Percentiles rank a stretch among this genome's conserved stretches.
Conservation (phyloP, 2,797 vertebrate genomes). For the Sorex maritimensis region DNA sequence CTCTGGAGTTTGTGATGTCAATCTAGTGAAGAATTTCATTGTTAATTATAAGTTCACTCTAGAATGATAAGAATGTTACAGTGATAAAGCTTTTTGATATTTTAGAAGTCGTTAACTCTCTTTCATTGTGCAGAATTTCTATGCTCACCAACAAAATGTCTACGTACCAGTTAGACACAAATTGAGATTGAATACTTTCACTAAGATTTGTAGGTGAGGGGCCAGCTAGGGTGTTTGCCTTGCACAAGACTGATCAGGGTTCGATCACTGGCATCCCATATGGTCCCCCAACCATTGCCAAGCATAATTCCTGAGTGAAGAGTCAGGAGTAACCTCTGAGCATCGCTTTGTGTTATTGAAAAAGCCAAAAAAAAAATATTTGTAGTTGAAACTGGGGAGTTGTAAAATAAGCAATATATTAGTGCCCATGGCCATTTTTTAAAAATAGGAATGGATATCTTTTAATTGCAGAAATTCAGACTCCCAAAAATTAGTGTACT, state of each 20-base stretch:
- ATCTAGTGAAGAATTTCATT: neutral
- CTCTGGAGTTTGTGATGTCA: neutral
- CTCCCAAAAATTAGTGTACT: neutral
- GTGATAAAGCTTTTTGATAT: neutral
- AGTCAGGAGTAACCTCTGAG: neutral
- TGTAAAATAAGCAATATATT: neutral
- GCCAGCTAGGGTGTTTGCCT: too few species aligned
- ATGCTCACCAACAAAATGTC: neutral
- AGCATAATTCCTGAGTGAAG: too few species aligned
- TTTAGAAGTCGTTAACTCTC: neutral
- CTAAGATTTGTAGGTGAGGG: neutral
- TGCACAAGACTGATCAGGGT: too few species aligned
- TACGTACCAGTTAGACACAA: neutral
- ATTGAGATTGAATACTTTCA: neutral
- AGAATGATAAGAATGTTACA: neutral
- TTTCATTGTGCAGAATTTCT: neutral
- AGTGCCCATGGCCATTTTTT: neutral
- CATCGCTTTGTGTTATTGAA: neutral
- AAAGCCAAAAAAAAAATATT: too few species aligned
- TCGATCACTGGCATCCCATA: too few species aligned
- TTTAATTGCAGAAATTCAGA: neutral
- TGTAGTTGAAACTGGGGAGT: neutral
- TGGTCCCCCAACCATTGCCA: too few species aligned
- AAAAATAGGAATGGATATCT: neutral
- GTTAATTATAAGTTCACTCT: neutral